A percentile compares a stretch with the other conserved stretches of the same genome.
Conservation (phyloP, 1,140 invertebrate species). For the Caenorhabditis latens region DNA sequence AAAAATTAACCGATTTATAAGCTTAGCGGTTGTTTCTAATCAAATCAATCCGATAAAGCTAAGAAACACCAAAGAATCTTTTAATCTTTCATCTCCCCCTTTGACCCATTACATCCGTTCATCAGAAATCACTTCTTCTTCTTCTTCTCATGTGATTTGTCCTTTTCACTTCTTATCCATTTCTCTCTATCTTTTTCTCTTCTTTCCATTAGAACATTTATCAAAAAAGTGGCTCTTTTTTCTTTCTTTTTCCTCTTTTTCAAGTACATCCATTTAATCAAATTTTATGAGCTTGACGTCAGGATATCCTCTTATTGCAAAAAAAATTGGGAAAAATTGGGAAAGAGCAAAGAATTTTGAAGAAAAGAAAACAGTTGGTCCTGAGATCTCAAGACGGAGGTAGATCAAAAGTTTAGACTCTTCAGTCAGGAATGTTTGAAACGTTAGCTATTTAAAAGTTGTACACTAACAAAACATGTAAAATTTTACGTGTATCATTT, state of each 20-base stretch:
- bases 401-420: too few relatives aligned
- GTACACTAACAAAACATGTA: too few relatives aligned
- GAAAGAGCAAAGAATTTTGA: neutral
- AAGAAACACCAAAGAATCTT: too few relatives aligned
- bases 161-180: constrained; percentile 9
- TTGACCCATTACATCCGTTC: neutral
- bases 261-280: neutral
- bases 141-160: constrained; percentile 30
- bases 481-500: too few relatives aligned
- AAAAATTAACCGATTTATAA: too few relatives aligned
- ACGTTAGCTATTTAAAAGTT: too few relatives aligned
- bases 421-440: too few relatives aligned
- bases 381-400: too few relatives aligned
- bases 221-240: neutral
- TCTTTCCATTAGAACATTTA: neutral
- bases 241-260: neutral
- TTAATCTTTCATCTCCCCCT: neutral
- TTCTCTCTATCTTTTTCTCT: neutral
- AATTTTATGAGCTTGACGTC: neutral
- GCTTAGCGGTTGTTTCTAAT: too few relatives aligned
- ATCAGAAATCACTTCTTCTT: neutral
- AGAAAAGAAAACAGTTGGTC: neutral
- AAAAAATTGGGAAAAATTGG: neutral
- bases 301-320: too few relatives aligned
- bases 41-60: too few relatives aligned